A percentile compares a stretch with the other conserved stretches of the same genome.
Evolutionary conservation across 2,888 invertebrate species (phyloP).

Genomic region (Taenaris catops): DNA sequence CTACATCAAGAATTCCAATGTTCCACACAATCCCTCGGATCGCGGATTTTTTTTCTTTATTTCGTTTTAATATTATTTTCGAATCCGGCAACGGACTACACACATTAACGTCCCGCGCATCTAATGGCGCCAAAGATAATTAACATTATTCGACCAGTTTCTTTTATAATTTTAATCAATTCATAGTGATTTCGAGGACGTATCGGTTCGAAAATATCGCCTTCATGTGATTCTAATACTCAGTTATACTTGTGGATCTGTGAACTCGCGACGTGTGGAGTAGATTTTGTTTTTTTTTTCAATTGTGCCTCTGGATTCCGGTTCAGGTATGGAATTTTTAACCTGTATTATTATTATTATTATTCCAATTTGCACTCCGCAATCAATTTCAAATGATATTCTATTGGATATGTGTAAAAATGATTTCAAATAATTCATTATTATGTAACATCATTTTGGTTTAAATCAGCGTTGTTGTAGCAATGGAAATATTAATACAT

Average conservation of each 20-base stretch:
- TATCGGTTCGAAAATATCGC: conserved; percentile 31
- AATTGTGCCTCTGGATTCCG: conserved; percentile 16
- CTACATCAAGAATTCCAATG: conserved; percentile 11
- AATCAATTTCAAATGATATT: too few relatives aligned
- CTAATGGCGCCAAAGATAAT: conserved; percentile 29
- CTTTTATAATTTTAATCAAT: conserved; percentile 41
- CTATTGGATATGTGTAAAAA: too few relatives aligned
- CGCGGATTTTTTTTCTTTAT: conserved; percentile 43
- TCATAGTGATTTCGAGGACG: conserved; percentile 41
- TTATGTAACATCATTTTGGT: too few relatives aligned
- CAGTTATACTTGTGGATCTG: conserved; percentile 62
- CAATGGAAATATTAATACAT: neutral
- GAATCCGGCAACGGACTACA: conserved; percentile 62
- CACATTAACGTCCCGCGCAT: conserved; percentile 39
- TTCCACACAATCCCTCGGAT: conserved; percentile 31
- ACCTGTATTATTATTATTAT: conserved; percentile 3
- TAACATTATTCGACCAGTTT: conserved; percentile 39
- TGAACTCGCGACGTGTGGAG: conserved; percentile 53
- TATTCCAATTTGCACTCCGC: too few relatives aligned
- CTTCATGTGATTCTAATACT: conserved; percentile 28
- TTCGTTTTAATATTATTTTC: conserved; percentile 47
- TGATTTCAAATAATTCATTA: too few relatives aligned
- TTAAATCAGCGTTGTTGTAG: too few relatives aligned
- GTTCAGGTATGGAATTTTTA: conserved; percentile 16
- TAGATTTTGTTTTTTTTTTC: conserved; percentile 26